phyloP scores from a whole-genome alignment of 2,888 invertebrate species.

The Xestia xanthographa region DNA sequence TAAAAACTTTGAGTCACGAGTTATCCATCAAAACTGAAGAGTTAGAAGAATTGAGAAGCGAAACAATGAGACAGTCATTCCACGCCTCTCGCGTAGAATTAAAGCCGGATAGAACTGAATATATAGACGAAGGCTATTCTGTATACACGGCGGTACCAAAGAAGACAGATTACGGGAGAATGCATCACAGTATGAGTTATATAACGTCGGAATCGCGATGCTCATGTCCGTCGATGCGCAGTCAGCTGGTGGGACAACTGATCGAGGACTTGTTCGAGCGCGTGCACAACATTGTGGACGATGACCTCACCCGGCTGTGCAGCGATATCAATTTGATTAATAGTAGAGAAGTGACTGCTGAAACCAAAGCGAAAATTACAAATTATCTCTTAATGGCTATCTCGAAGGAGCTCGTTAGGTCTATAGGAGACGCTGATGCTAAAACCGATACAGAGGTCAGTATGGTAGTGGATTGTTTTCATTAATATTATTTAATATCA shows the following conservation, averaged over 20 bases:
- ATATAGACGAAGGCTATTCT: conserved; percentile 87
- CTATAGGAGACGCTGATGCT: conserved; percentile 88
- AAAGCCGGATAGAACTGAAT: conserved; percentile 87
- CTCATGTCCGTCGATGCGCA: conserved; percentile 87
- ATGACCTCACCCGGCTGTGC: conserved; percentile 84
- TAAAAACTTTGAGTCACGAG: conserved; percentile 91
- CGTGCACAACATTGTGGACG: conserved; percentile 85
- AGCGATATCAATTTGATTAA: conserved; percentile 80
- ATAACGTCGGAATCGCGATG: conserved; percentile 85
- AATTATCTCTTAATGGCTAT: conserved; percentile 89
- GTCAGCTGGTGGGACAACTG: conserved; percentile 86
- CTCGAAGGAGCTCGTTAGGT: conserved; percentile 88
- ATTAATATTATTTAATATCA: conserved; percentile 52
- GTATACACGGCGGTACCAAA: conserved; percentile 88
- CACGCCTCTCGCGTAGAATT: conserved; percentile 86
- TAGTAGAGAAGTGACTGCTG: conserved; percentile 80
- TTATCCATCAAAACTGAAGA: conserved; percentile 89
- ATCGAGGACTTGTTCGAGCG: conserved; percentile 88
- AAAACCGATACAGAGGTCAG: conserved; percentile 89
- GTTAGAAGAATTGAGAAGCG: conserved; percentile 86
- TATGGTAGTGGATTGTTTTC: conserved; percentile 70
- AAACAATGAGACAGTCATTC: conserved; percentile 85
- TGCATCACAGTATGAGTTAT: conserved; percentile 89
- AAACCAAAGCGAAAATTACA: conserved; percentile 88
- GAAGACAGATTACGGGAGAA: conserved; percentile 86